phyloP scores from a whole-genome alignment of 2,888 invertebrate species.

The Limnephilus rhombicus region DNA sequence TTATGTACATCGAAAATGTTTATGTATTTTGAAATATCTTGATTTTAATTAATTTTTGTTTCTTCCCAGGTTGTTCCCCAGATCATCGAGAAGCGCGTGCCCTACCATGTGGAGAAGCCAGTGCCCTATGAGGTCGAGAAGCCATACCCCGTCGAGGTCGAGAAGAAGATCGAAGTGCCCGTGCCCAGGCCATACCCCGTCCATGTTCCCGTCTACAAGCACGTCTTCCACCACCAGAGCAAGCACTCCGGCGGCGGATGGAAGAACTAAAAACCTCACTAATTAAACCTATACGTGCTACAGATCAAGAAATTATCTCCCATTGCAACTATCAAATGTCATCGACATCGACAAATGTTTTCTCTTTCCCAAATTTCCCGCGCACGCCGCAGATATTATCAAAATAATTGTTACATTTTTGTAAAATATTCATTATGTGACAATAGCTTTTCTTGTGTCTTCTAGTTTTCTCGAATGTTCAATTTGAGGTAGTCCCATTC shows the following conservation, averaged over 20 bases:
- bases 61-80: conserved; percentile 80
- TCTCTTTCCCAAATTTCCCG: background rate
- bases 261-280: conserved; percentile 72
- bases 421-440: background rate
- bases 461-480: conserved; percentile 22
- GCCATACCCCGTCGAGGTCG: conserved; percentile 86
- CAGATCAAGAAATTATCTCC: background rate
- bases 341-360: background rate
- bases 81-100: conserved; percentile 84
- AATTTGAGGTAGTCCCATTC: background rate
- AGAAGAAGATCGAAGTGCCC: conserved; percentile 85
- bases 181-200: conserved; percentile 86
- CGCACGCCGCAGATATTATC: background rate
- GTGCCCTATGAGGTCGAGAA: conserved; percentile 85
- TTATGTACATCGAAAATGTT: background rate
- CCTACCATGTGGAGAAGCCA: conserved; percentile 85
- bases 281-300: background rate
- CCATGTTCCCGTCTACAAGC: conserved; percentile 86
- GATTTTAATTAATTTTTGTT: background rate
- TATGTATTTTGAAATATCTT: background rate
- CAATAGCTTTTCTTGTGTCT: background rate
- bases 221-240: conserved; percentile 81
- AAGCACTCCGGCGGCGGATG: conserved; percentile 72
- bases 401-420: background rate
- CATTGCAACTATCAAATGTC: conserved; percentile 5